Evolutionary conservation across 2,797 vertebrate genomes (phyloP), one percentile per base, ranked within the genome.

Genomic region (Enteromius argenteus): DNA sequence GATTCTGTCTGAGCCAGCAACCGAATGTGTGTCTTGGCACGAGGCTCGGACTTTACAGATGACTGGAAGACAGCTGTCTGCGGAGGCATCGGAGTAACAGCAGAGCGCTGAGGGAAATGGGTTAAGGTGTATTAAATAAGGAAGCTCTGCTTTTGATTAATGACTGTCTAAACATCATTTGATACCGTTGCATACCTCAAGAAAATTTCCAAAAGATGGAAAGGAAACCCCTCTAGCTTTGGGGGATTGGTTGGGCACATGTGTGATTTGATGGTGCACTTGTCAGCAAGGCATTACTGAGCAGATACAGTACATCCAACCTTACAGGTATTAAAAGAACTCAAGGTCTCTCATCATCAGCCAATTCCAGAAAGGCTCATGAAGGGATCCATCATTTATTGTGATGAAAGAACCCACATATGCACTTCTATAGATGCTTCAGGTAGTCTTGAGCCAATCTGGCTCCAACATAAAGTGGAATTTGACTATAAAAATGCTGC

Each of bases 351-450:
- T 73, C 66, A 87, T 84, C 75, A 58, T 77, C 74, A 67, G 86
- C 81, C 86, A 84, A 68, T 84, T 80, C 19, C 73, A 77, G 62
- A 67, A 86, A 72, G n/a, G 35, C 17, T 79, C 53, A 67, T 60
- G 76, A 84, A 60, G 64, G 32, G 60, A 80, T 67, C 74, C 37
- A 82, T 87, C 15, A 83, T 83, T 87, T 87, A 84, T 83, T 86
- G 67, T 66, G 66, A 83, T 74, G 67, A 83, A 86, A 85, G 14
- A 53, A 53, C 58, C 53, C 58, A 86, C 75, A 81, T 66, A 58
- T 84, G 64, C 71, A 85, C 44, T 17, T 78, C 75, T 77, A 42
- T 49, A 62, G n/a, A 64, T 56, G 69, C 62, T 51, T 74, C 32
- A 3, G 35, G 73, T 73, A 62, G 56, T 21, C 21, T 62, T 78